These are phyloP conservation scores for Drosophila borborema DNA, from an alignment of 2,888 invertebrate species.

Conservation along the genomic window DNA sequence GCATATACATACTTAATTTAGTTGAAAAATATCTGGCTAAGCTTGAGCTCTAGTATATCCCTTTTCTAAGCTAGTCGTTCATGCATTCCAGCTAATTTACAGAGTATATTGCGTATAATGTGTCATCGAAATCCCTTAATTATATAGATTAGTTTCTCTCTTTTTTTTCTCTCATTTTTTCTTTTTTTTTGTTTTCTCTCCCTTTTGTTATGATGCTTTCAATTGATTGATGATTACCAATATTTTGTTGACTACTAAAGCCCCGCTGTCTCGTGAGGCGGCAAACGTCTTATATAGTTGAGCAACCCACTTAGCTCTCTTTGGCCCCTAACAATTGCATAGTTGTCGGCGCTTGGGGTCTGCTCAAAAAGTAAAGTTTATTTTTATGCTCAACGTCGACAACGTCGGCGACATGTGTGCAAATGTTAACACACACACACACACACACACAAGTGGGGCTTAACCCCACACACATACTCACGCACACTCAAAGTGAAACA, in stretches of 20 bases:
- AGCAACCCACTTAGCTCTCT: conserved; percentile 26
- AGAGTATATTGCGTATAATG: background rate
- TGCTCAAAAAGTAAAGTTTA: conserved; percentile 69
- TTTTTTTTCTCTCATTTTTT: background rate
- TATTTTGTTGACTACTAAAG: background rate
- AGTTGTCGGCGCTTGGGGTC: conserved; percentile 61
- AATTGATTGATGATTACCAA: conserved; percentile 29
- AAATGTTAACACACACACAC: conserved; percentile 68
- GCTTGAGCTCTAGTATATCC: no score
- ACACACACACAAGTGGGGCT: conserved; percentile 52
- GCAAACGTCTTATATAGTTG: conserved; percentile 4
- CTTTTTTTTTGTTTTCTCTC: background rate
- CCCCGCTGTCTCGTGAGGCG: background rate
- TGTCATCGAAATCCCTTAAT: conserved; percentile 11
- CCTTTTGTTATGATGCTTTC: background rate
- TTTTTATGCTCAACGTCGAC: conserved; percentile 69
- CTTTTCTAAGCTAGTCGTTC: no score
- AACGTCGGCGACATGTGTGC: conserved; percentile 66
- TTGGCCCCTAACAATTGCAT: conserved; percentile 67
- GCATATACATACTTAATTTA: no score
- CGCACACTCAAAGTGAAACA: conserved; percentile 64
- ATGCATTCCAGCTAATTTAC: background rate
- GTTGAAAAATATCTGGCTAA: no score
- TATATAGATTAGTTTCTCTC: background rate
- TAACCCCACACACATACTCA: conserved; percentile 32